These are phyloP conservation scores for Brachionus sp. DNA, from an alignment of 1,140 invertebrate species.

Conservation along the genomic window DNA sequence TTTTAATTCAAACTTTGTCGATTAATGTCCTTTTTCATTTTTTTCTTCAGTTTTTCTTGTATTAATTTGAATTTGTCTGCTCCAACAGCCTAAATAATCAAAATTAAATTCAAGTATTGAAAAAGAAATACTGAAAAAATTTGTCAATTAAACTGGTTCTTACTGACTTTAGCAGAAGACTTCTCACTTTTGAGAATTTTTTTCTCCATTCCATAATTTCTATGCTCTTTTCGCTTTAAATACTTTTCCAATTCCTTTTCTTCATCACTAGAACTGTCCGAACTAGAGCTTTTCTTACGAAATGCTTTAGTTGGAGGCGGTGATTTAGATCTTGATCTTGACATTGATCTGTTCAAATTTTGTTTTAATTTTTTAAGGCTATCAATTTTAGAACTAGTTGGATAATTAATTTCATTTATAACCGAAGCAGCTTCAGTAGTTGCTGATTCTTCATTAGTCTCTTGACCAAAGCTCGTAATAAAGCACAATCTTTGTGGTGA, in stretches of 20 bases:
- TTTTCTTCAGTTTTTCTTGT: slow-evolving; percentile 39
- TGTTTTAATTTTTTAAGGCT: slow-evolving; percentile 13
- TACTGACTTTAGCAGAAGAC: slow-evolving; percentile 42
- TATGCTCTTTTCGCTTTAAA: slow-evolving; percentile 1
- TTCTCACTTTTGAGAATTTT: not conserved
- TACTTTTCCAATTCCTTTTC: slow-evolving; percentile 35
- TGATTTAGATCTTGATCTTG: slow-evolving; percentile 4
- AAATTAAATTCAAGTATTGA: not conserved
- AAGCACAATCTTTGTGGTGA: slow-evolving; percentile 7
- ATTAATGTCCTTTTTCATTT: slow-evolving; percentile 40
- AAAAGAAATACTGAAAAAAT: not conserved
- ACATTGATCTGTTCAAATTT: not conserved
- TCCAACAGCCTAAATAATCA: not conserved
- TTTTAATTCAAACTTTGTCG: not conserved
- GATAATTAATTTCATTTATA: not conserved
- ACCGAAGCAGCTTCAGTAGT: not conserved
- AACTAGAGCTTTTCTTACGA: not conserved
- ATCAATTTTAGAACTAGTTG: not conserved
- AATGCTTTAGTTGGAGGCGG: not conserved
- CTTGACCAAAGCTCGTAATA: slow-evolving; percentile 36
- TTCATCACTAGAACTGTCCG: slow-evolving; percentile 27
- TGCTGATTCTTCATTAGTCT: not conserved
- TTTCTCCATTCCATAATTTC: not conserved
- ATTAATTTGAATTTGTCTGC: not conserved
- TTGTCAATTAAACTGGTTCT: slow-evolving; percentile 8